Evolutionary conservation across 2,888 invertebrate genomes (phyloP).

Genomic region (Lamellibrachia columna): DNA sequence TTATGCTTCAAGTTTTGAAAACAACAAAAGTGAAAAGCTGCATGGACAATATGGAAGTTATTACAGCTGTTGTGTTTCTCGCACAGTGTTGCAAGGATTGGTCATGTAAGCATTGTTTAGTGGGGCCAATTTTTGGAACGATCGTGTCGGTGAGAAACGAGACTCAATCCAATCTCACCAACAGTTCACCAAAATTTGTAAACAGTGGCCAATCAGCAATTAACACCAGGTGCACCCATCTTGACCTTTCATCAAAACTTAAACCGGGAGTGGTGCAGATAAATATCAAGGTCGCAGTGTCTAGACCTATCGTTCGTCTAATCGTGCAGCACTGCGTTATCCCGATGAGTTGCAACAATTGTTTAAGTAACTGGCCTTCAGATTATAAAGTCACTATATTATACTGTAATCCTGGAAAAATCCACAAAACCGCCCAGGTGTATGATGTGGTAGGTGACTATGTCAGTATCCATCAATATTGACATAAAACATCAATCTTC

Average conservation of each 20-base stretch:
- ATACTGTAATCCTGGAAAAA: neutral
- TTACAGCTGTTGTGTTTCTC: neutral
- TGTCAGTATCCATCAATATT: neutral
- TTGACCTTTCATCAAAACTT: neutral
- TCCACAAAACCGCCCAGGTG: neutral
- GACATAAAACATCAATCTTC: neutral
- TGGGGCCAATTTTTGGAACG: too few species aligned
- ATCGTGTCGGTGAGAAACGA: neutral
- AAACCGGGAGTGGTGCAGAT: neutral
- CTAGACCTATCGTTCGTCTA: neutral
- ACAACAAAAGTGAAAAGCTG: neutral
- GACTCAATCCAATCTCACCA: neutral
- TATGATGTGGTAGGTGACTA: neutral
- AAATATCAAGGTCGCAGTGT: neutral
- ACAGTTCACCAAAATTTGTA: neutral
- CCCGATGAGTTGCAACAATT: too few species aligned
- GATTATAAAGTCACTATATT: neutral
- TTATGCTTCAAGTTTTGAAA: neutral
- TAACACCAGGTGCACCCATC: neutral
- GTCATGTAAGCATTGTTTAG: too few species aligned
- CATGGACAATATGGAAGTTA: neutral
- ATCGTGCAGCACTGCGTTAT: too few species aligned
- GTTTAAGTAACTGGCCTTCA: neutral
- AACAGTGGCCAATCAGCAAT: neutral
- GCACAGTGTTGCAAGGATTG: too few species aligned